Evolutionary conservation across 2,888 invertebrate genomes (phyloP).

Genomic region (Tinea semifulvella): DNA sequence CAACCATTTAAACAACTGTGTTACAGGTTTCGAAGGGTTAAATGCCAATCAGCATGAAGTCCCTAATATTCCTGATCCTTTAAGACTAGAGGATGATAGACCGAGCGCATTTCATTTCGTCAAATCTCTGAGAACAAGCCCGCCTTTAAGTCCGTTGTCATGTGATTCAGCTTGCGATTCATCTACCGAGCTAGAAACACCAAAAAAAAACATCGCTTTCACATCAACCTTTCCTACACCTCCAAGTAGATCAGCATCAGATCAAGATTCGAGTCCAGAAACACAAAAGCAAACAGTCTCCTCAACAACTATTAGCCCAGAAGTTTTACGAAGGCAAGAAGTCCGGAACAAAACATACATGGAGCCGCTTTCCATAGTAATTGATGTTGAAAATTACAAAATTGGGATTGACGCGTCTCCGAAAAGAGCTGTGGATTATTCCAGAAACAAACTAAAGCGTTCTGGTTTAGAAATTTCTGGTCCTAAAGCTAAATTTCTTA

Average conservation of each 20-base stretch:
- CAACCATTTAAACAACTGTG: conserved; percentile 71
- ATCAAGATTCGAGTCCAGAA: conserved; percentile 60
- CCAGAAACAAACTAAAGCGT: conserved; percentile 48
- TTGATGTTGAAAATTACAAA: conserved; percentile 59
- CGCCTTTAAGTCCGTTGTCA: conserved; percentile 76
- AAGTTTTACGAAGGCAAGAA: conserved; percentile 42
- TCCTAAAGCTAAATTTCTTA: conserved; percentile 39
- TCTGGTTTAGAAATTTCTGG: conserved; percentile 37
- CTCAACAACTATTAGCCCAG: conserved; percentile 62
- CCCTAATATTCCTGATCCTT: conserved; percentile 66
- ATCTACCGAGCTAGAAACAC: conserved; percentile 60
- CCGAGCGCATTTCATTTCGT: conserved; percentile 57
- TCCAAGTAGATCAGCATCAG: conserved; percentile 67
- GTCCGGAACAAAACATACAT: conserved; percentile 43
- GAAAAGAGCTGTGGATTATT: conserved; percentile 57
- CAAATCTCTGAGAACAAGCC: conserved; percentile 62
- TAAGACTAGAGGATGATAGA: conserved; percentile 50
- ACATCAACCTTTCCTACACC: conserved; percentile 62
- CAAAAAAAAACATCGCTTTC: conserved; percentile 51
- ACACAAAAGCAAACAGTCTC: conserved; percentile 60
- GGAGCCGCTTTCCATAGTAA: conserved; percentile 57
- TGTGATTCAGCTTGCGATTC: conserved; percentile 75
- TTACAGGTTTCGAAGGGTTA: conserved; percentile 61
- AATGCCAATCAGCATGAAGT: conserved; percentile 44
- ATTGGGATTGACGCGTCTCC: conserved; percentile 59